Conservation (phyloP, 2,113 vertebrate genomes). For the Panthera uncia region DNA sequence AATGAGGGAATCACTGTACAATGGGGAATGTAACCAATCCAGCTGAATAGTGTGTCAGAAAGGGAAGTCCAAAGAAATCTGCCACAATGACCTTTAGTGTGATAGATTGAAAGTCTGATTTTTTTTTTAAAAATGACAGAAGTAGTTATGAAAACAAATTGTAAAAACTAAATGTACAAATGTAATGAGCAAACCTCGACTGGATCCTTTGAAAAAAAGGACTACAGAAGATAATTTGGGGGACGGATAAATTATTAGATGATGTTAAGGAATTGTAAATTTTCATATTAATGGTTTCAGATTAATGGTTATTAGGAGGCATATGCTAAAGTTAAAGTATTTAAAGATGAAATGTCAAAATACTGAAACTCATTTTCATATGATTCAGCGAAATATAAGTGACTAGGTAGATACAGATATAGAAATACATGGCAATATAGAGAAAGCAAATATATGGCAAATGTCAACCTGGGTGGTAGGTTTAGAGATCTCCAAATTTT, state of each 20-base stretch:
- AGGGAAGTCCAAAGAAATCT: not conserved
- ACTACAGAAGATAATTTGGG: not conserved
- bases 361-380: not conserved
- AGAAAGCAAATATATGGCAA: not conserved
- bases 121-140: not conserved
- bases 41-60: not conserved
- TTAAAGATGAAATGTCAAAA: not conserved
- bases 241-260: not conserved
- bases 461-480: not conserved
- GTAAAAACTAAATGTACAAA: not conserved
- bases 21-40: not conserved
- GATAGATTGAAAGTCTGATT: not conserved
- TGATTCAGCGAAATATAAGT: not conserved
- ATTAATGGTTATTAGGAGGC: not conserved
- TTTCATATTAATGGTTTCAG: not conserved
- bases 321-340: not conserved
- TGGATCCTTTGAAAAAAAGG: not conserved
- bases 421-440: not conserved
- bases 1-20: not conserved
- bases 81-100: not conserved
- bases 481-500: not conserved
- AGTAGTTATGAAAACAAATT: not conserved
- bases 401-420: not conserved
- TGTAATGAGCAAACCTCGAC: not conserved
- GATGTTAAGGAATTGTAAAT: not conserved